Evolutionary conservation across 2,888 invertebrate species (phyloP).

Genomic region (Drosophila nr. fundita): DNA sequence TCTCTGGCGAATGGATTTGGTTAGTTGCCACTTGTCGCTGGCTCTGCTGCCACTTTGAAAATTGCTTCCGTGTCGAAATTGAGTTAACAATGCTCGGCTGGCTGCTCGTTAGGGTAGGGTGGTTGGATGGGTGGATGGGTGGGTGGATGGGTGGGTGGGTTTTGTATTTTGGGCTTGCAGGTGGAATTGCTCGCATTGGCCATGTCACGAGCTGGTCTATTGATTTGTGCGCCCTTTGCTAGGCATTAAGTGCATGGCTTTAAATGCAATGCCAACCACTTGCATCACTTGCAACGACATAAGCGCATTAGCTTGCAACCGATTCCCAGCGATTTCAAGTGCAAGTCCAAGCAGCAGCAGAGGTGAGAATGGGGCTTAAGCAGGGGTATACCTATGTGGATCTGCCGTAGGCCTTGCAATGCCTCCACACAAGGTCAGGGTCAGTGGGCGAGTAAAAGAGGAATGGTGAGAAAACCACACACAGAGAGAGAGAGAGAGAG

Average conservation of each 20-base stretch:
- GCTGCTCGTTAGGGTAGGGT: slow-evolving; percentile 26
- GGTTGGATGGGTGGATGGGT: slow-evolving; percentile 1
- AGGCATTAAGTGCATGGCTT: slow-evolving; percentile 72
- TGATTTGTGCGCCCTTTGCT: slow-evolving; percentile 67
- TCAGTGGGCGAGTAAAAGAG: slow-evolving; percentile 21
- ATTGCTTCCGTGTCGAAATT: slow-evolving; percentile 79
- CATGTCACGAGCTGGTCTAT: slow-evolving; percentile 55
- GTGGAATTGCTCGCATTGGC: slow-evolving; percentile 47
- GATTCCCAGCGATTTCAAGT: slow-evolving; percentile 43
- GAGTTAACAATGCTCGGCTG: slow-evolving; percentile 70
- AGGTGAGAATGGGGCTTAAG: neutral
- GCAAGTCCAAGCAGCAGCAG: slow-evolving; percentile 30
- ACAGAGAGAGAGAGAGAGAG: neutral
- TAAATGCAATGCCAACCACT: slow-evolving; percentile 73
- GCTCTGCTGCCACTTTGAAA: slow-evolving; percentile 51
- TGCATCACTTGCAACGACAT: slow-evolving; percentile 50
- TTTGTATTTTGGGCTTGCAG: slow-evolving; percentile 17
- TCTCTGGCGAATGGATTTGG: neutral
- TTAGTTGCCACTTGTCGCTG: slow-evolving; percentile 57
- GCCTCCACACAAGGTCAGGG: slow-evolving; percentile 66
- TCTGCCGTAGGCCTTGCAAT: slow-evolving; percentile 14
- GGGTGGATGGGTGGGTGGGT: neutral
- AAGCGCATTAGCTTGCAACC: slow-evolving; percentile 70
- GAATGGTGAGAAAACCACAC: neutral
- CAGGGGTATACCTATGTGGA: neutral